Conservation (phyloP, 2,888 invertebrate genomes). For the Agriotes lineatus region DNA sequence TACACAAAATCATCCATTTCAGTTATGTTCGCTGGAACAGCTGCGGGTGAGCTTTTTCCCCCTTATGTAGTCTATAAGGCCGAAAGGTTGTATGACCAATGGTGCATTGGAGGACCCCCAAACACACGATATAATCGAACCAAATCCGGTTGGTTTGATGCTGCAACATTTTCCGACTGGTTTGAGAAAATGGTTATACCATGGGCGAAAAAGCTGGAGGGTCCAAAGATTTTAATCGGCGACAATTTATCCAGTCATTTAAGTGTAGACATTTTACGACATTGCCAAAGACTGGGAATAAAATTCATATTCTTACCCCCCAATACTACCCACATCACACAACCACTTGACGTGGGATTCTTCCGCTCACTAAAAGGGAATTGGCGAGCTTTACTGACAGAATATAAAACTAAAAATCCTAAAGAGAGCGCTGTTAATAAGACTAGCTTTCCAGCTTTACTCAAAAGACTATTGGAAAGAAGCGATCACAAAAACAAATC, state of each 20-base stretch:
- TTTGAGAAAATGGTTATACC: background rate
- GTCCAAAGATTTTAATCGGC: background rate
- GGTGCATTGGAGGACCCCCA: background rate
- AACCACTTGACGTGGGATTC: background rate
- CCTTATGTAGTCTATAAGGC: background rate
- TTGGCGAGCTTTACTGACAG: background rate
- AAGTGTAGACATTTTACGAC: background rate
- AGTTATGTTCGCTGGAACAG: constrained; percentile 42
- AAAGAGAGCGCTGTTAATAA: background rate
- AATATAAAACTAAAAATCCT: background rate
- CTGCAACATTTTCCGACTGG: background rate
- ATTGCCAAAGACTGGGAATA: background rate
- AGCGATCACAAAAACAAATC: background rate
- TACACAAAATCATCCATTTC: constrained; percentile 43
- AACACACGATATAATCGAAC: background rate
- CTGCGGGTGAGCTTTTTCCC: constrained; percentile 30
- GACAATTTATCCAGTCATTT: background rate
- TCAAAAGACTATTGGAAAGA: background rate
- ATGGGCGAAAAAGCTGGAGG: background rate
- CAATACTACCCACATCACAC: no score
- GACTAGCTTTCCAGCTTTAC: background rate
- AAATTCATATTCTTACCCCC: background rate
- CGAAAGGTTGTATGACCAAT: background rate
- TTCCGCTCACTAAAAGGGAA: background rate
- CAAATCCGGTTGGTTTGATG: background rate